phyloP scores from a whole-genome alignment of 2,888 invertebrate genomes.

The Dasypogon diadema region DNA sequence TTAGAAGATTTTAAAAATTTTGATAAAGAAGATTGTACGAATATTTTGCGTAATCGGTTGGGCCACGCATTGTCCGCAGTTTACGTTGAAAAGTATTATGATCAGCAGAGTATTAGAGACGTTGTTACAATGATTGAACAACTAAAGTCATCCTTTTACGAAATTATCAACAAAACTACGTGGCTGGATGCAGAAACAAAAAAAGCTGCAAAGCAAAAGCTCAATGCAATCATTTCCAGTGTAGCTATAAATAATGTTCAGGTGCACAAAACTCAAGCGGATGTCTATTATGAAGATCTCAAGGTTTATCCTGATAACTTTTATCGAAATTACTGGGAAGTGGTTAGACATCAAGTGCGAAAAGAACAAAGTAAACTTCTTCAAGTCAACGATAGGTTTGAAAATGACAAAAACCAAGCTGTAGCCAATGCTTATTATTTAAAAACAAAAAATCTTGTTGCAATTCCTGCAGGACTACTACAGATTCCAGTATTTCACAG shows the following conservation, averaged over 20 bases:
- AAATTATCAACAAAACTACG: not conserved
- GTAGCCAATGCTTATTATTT: conserved; percentile 28
- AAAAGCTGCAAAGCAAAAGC: not conserved
- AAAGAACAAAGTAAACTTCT: not conserved
- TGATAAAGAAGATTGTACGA: conserved; percentile 3
- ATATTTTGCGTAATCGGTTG: conserved; percentile 1
- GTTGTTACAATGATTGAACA: not conserved
- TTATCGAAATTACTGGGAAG: conserved; percentile 9
- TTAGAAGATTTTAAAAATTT: conserved; percentile 9
- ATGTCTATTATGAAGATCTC: conserved; percentile 5
- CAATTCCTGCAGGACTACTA: conserved; percentile 31
- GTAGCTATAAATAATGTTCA: not conserved
- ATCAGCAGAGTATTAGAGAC: not conserved
- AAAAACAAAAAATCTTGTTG: conserved; percentile 21
- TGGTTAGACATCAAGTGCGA: not conserved
- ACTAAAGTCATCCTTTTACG: not conserved
- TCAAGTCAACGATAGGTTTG: not conserved
- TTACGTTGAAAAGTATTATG: conserved; percentile 19
- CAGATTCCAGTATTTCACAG: not conserved
- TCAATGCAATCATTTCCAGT: not conserved
- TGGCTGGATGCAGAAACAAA: conserved; percentile 25
- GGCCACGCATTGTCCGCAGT: not conserved
- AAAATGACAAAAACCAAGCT: conserved; percentile 13
- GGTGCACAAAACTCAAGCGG: not conserved
- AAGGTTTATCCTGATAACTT: not conserved